A percentile compares a stretch with the other conserved stretches of the same genome.
These are phyloP conservation scores for Poecilus cupreus DNA, from an alignment of 2,888 invertebrate species.

Conservation along the genomic window DNA sequence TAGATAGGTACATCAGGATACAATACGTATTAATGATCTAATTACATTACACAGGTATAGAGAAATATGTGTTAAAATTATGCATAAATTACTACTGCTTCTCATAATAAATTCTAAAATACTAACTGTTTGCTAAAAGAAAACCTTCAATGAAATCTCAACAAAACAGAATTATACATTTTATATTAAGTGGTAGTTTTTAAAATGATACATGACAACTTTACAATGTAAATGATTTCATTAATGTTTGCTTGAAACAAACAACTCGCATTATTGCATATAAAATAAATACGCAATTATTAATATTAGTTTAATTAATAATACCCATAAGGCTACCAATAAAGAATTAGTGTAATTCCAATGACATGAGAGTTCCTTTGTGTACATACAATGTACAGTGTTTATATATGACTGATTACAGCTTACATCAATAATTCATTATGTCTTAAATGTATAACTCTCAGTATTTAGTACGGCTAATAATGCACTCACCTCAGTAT, in stretches of 20 bases:
- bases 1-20: conserved; percentile 23
- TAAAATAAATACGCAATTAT: conserved; percentile 28
- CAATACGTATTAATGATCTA: neutral
- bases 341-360: conserved; percentile 23
- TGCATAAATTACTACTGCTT: conserved; percentile 48
- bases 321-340: conserved; percentile 39
- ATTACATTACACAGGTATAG: conserved; percentile 35
- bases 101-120: conserved; percentile 8
- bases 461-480: neutral
- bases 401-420: neutral
- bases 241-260: neutral
- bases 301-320: conserved; percentile 21
- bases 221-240: neutral
- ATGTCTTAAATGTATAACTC: conserved; percentile 4
- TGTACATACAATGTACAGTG: neutral
- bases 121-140: neutral
- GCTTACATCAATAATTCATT: neutral
- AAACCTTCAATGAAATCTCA: neutral
- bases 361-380: neutral
- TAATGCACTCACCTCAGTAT: neutral
- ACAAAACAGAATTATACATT: no score
- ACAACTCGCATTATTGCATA: neutral
- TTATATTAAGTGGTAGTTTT: neutral
- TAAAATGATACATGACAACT: no score
- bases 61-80: conserved; percentile 41